Base-by-base conservation (phyloP, 92 coral and sea anemone genomes). In the Epizoanthus ramosus region DNA sequence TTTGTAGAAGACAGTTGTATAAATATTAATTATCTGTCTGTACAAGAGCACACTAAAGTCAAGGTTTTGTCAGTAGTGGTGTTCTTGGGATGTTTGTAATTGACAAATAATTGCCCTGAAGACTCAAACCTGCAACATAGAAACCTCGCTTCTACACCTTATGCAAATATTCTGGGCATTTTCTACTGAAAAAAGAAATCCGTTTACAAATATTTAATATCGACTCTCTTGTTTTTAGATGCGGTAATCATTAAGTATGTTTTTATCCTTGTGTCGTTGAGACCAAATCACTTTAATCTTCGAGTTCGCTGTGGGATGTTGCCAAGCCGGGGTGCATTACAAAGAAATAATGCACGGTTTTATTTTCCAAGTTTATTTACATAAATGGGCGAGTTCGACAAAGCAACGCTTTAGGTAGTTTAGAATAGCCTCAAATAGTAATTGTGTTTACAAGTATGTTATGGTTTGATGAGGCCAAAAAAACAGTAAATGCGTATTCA, bases 371-470 rank as follows among this genome's bases (percentile, higher is more conserved):
- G 59, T 23, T 58, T 63, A 61, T 61, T 77, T 77, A 52, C 68
- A 77, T 61, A 41, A 35, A 41, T 43, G 33, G 31, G n/a, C 68
- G 21, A 41, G 24, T 39, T 10, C 52, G 58, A 77, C 66, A 77
- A 58, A 37, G 57, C 41, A 18, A 43, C 71, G 54, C 57, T 77
- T 77, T 60, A 60, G 58, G 82, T 59, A 56, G 82, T 35, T n/a
- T 57, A n/a, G 68, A 39, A 59, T 17, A 39, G 64, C 58, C 61
- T 37, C 67, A 61, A 63, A 25, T 21, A 19, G 43, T 60, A 37
- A 77, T 61, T 75, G 67, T 75, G n/a, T 75, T 57, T 54, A 60
- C 82, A 60, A 77, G 70, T 76, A 59, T 76, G 81, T 59, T 60
- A 17, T 76, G 66, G 57, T 37, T 60, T 43, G 70, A 35, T 18